Conservation (phyloP, 2,888 invertebrate genomes). For the Caenorhabditis uteleia region DNA sequence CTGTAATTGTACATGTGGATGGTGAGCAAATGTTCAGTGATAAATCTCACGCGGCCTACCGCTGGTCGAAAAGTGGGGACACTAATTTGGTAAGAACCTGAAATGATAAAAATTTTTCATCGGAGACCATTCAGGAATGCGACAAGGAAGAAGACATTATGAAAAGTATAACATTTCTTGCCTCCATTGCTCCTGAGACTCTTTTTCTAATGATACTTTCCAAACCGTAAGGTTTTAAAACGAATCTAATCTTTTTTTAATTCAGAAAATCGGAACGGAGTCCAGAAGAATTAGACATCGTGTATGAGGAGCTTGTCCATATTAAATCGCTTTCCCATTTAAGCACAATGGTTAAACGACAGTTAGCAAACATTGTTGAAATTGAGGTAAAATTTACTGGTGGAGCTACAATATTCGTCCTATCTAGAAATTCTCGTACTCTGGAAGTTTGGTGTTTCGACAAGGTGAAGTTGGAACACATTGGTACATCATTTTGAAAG, state of each 20-base stretch:
- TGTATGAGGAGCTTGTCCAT: slow-evolving; percentile 83
- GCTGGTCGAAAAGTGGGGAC: slow-evolving; percentile 75
- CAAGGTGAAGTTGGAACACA: slow-evolving; percentile 84
- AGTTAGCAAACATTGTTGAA: slow-evolving; percentile 81
- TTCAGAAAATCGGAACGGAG: slow-evolving; percentile 80
- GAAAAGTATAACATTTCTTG: slow-evolving; percentile 74
- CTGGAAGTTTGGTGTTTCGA: slow-evolving; percentile 75
- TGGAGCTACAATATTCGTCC: no score
- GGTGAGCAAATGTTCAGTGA: slow-evolving; percentile 83
- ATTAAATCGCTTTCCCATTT: slow-evolving; percentile 83
- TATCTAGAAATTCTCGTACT: slow-evolving; percentile 15
- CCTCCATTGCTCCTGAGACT: slow-evolving; percentile 81
- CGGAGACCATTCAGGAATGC: no score
- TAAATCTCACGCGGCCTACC: slow-evolving; percentile 80
- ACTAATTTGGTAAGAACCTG: slow-evolving; percentile 5
- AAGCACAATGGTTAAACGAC: slow-evolving; percentile 75
- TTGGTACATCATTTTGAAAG: slow-evolving; percentile 84
- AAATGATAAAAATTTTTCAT: not conserved
- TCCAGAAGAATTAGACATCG: slow-evolving; percentile 81
- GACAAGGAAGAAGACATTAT: slow-evolving; percentile 49
- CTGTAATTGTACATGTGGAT: slow-evolving; percentile 81
- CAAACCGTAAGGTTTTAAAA: slow-evolving; percentile 77
- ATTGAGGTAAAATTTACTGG: slow-evolving; percentile 76
- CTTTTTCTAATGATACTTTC: slow-evolving; percentile 81
- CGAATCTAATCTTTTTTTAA: not conserved